Base-by-base conservation (phyloP, 2,797 vertebrate genomes). In the Rhabdomys pumilio region DNA sequence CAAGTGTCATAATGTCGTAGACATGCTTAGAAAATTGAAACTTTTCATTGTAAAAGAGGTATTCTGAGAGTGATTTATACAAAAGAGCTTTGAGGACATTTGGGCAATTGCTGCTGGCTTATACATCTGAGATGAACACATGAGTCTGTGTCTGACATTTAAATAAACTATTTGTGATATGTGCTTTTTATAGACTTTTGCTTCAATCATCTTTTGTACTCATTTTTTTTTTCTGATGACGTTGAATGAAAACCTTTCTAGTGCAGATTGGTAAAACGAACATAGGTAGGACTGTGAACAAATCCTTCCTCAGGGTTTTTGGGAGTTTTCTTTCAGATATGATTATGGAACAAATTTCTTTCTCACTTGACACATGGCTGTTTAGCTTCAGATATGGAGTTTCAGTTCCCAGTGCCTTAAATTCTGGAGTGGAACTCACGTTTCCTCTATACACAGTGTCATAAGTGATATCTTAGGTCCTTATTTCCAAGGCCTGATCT, bases 101-200 rank as follows among this genome's bases (percentile, higher is more conserved):
- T 61, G 76, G 88, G 11, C 13, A 84, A 65, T 93, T 72, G 34
- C 41, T 91, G n/a, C n/a, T 89, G 88, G 26, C 41, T 93, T 91
- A 79, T 44, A 44, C 59, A 79, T 59, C 76, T 79, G 12, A 92
- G 50, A 65, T 65, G 55, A 22, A 84, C 57, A 55, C 0, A 8
- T 15, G 29, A 93, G 61, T 86, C 13, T 83, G 53, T 1, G 9
- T 91, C 77, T 84, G 65, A 88, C 90, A 79, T 80, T 95, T 87
- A 81, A 91, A 47, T 95, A 88, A 91, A 94, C 87, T 93, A 53
- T 55, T n/a, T 73, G 75, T 96, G 47, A 34, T 82, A 80, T 15
- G 17, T 20, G 53, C 55, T 69, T 93, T 86, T 75, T 50, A 14
- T 67, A 65, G 29, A 87, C 93, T 95, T 90, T 29, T 95, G 17